These are phyloP conservation scores for Mercenaria mercenaria DNA, from an alignment of 1,140 invertebrate genomes.

Conservation along the genomic window DNA sequence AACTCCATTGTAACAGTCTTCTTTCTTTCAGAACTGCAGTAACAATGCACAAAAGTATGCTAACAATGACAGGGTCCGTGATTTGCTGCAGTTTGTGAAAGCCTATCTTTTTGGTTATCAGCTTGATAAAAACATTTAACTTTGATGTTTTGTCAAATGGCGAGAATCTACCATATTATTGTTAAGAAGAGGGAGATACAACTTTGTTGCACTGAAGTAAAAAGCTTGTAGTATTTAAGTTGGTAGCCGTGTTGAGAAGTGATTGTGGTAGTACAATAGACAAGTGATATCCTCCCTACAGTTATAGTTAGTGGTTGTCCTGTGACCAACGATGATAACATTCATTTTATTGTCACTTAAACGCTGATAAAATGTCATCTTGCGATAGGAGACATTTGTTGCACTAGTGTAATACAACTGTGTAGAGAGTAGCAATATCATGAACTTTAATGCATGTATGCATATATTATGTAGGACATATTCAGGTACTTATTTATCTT, in stretches of 20 bases:
- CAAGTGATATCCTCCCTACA: not conserved
- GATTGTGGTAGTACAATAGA: slow-evolving; percentile 4
- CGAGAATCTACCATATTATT: too few species aligned
- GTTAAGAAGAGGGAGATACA: too few species aligned
- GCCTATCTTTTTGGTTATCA: too few species aligned
- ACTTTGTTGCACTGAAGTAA: too few species aligned
- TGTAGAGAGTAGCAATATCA: not conserved
- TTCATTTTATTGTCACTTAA: slow-evolving; percentile 21
- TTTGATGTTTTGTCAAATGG: too few species aligned
- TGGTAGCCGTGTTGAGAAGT: not conserved
- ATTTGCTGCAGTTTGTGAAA: too few species aligned
- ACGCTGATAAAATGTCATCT: slow-evolving; percentile 10
- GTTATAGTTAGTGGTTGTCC: not conserved
- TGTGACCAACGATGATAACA: slow-evolving; percentile 9
- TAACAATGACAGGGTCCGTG: too few species aligned
- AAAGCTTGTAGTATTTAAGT: too few species aligned
- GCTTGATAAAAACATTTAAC: too few species aligned
- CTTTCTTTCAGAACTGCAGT: too few species aligned
- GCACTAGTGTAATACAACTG: not conserved
- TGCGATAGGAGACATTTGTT: not conserved
- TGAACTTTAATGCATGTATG: not conserved
- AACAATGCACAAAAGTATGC: too few species aligned
- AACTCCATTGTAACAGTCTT: too few species aligned
- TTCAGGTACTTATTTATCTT: not conserved
- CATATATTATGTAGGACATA: not conserved